phyloP scores from a whole-genome alignment of 2,888 invertebrate genomes.

The Drosophila mayaguana region DNA sequence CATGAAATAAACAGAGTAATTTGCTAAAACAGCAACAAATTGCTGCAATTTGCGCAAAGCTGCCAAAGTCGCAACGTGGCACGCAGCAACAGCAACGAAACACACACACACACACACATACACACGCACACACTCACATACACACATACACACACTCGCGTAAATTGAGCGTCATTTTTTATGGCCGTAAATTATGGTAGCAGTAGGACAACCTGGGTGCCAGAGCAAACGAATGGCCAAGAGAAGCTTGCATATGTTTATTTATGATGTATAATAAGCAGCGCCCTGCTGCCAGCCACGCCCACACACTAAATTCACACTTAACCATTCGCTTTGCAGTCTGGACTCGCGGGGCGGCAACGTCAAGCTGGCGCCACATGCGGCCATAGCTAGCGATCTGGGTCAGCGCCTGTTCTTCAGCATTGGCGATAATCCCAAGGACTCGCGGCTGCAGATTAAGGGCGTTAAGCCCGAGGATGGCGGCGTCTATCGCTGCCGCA shows the following conservation, averaged over 20 bases:
- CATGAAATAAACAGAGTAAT: slow-evolving; percentile 81
- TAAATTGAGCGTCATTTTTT: slow-evolving; percentile 77
- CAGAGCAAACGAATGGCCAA: slow-evolving; percentile 63
- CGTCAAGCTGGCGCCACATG: slow-evolving; percentile 89
- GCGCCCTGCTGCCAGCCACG: slow-evolving; percentile 53
- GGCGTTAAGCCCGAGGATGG: slow-evolving; percentile 91
- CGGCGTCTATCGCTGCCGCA: slow-evolving; percentile 94
- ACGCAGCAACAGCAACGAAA: slow-evolving; percentile 41
- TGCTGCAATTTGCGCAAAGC: slow-evolving; percentile 79
- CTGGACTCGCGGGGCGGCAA: slow-evolving; percentile 92
- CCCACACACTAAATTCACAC: slow-evolving; percentile 63
- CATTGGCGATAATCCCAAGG: slow-evolving; percentile 89
- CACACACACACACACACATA: slow-evolving; percentile 11
- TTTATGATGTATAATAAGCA: slow-evolving; percentile 78
- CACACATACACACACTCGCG: slow-evolving; percentile 10
- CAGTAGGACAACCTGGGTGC: slow-evolving; percentile 46
- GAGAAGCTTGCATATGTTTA: slow-evolving; percentile 74
- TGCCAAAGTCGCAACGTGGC: slow-evolving; percentile 64
- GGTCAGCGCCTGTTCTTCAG: slow-evolving; percentile 91
- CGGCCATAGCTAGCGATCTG: slow-evolving; percentile 92
- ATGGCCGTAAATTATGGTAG: slow-evolving; percentile 73
- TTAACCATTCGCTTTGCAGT: slow-evolving; percentile 85
- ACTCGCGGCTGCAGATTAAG: slow-evolving; percentile 90
- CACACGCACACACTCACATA: slow-evolving; percentile 7
- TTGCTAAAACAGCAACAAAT: slow-evolving; percentile 81